Evolutionary conservation across 2,113 vertebrate genomes (phyloP), one percentile per base, ranked within the genome.

Genomic region (Thryonomys swinderianus): DNA sequence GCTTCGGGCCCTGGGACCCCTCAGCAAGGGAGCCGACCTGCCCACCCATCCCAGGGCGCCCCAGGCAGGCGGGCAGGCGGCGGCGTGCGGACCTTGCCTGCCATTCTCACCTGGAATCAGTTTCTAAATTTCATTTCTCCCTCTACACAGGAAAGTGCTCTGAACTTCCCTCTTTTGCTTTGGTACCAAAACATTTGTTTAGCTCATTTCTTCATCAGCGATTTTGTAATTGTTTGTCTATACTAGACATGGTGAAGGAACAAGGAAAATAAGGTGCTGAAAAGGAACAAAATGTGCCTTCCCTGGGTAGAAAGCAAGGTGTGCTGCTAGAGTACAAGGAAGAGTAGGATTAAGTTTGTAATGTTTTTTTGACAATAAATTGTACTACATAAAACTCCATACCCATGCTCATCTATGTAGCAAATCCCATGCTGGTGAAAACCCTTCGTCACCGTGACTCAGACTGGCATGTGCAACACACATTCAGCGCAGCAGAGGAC

Each of bases 331-430:
- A 81, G 59, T 23, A 48, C 88, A 92, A 42, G 92, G 59, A 89
- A 90, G 76, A 30, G 71, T 71, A 53, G 87, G 13, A 57, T 84
- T 79, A 79, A 57, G 13, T 64, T 74, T 0, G 1, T 71, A 62
- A 64, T 95, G 12, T 82, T 23, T 21, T 83, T 80, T 91, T 74
- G 85, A 57, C 7, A 84, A 20, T 89, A 89, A 88, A 73, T 74
- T 85, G 27, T 86, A 83, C 67, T 88, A 71, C 61, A 64, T 57
- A 90, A 95, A 95, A 92, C 67, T 93, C 73, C 88, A 59, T 95
- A 69, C 81, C 40, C 40, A 32, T 86, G 82, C 62, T 93, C 91
- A 73, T 86, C 89, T 95, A 76, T 78, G 37, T 81, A 81, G 86
- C 88, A 95, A 85, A 95, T 93, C 55, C 51, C 66, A 42, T 85